A percentile compares a stretch with the other conserved stretches of the same genome.
Evolutionary conservation across 2,113 vertebrate species (phyloP).

Genomic region (Vulpes vulpes): DNA sequence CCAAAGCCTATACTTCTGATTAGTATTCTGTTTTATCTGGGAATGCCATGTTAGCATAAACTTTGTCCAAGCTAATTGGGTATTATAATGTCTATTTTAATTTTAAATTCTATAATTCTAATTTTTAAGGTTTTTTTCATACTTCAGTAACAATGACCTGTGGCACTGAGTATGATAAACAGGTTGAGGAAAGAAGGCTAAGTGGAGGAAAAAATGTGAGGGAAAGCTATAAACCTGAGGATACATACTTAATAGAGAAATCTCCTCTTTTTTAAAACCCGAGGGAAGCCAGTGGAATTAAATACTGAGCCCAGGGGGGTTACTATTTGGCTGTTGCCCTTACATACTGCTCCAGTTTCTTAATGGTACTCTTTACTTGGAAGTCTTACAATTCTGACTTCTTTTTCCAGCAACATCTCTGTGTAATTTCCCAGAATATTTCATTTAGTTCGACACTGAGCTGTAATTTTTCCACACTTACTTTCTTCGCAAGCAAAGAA

Average conservation of each 20-base stretch:
- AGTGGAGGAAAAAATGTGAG: neutral
- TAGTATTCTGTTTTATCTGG: neutral
- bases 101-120: slow-evolving; percentile 34
- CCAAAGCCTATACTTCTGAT: neutral
- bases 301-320: neutral
- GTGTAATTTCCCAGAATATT: neutral
- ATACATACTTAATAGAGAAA: neutral
- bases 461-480: neutral
- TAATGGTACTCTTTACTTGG: neutral
- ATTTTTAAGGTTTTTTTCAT: neutral
- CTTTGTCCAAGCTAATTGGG: neutral
- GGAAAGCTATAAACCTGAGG: neutral
- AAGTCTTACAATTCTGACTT: slow-evolving; percentile 15
- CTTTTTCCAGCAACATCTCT: neutral
- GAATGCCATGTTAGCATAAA: neutral
- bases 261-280: neutral
- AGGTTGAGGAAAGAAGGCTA: neutral
- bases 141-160: neutral
- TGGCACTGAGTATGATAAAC: neutral
- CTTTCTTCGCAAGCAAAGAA: slow-evolving; percentile 32
- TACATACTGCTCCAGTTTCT: neutral
- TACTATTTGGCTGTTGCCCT: neutral
- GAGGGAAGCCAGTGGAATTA: slow-evolving; percentile 8
- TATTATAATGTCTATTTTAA: neutral
- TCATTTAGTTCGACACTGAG: neutral